Evolutionary conservation across 2,888 invertebrate genomes (phyloP), one percentile per base, ranked within the genome.

Genomic region (Molorchus minor): DNA sequence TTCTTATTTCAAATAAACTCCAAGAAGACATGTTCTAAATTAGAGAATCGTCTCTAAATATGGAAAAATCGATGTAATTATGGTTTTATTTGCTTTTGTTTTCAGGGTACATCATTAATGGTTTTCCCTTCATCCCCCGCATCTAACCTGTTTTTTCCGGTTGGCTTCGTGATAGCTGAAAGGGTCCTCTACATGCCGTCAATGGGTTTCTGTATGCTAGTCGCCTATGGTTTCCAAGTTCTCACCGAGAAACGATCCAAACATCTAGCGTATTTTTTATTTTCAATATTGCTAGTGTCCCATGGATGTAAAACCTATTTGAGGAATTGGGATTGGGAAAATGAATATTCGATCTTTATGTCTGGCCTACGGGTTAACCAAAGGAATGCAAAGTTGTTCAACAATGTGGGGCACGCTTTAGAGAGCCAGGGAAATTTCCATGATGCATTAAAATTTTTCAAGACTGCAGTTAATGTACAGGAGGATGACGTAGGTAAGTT

Each of bases 81-180:
- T n/a, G n/a, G n/a, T n/a, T n/a, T n/a, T n/a, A n/a, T n/a, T n/a
- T n/a, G n/a, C n/a, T 43, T 17, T 47, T 38, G 29, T 40, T 84
- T 85, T 35, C 85, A 93, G 94, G 90, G 94, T 71, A 82, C 96
- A 68, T 90, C 95, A 33, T 86, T 97, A 76, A 85, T 96, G 77
- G 88, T 93, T 55, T 83, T 97, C 55, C 97, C 98, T 49, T 98
- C 97, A 81, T 83, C 98, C 64, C 98, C 97, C 52, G 97, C 98
- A 0, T 96, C 96, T 49, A 98, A 98, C 84, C 85, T 98, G 45
- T 97, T 98, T 84, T 98, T 98, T 82, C 96, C 97, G 0, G 98
- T 98, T 49, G 98, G 98, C 1, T 98, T 98, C 81, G 98, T 98
- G 62, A 91, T 98, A 21, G 98, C 98, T 1, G 98, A 98, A 82